Evolutionary conservation across 2,113 vertebrate species (phyloP).

Genomic region (Brachionichthys hirsutus): DNA sequence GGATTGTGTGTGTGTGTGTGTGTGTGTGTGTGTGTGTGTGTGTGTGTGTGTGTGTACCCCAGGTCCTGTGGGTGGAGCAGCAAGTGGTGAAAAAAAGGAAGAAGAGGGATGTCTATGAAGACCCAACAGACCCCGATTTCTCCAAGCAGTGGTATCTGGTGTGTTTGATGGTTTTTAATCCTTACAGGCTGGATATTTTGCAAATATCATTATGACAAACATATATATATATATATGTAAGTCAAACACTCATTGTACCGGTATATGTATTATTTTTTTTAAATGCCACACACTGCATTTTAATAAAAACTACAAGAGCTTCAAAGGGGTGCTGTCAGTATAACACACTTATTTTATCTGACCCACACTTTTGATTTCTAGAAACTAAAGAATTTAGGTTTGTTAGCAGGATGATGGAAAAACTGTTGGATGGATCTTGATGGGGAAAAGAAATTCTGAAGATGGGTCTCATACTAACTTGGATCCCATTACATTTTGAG

Average conservation of each 20-base stretch:
- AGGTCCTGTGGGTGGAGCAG: slow-evolving; percentile 94
- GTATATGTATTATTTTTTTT: too few relatives aligned
- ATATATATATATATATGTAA: neutral
- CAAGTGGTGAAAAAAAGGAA: slow-evolving; percentile 86
- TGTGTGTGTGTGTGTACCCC: slow-evolving; percentile 1
- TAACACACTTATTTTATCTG: neutral
- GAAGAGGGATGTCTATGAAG: slow-evolving; percentile 86
- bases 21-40: slow-evolving; percentile 11
- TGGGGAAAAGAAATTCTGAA: too few relatives aligned
- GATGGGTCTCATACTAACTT: too few relatives aligned
- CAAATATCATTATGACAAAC: neutral
- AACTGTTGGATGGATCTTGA: too few relatives aligned
- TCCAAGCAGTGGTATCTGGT: slow-evolving; percentile 98
- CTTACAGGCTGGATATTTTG: neutral
- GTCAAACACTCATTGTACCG: neutral
- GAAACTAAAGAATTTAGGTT: slow-evolving; percentile 1
- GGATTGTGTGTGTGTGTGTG: slow-evolving; percentile 15
- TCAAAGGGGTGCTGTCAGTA: neutral
- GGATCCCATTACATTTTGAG: too few relatives aligned
- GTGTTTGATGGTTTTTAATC: slow-evolving; percentile 44
- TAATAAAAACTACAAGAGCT: neutral
- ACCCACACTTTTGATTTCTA: too few relatives aligned
- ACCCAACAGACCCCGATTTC: slow-evolving; percentile 92
- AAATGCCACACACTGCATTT: neutral
- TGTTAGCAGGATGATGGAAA: neutral